A percentile compares a stretch with the other conserved stretches of the same genome.
Conservation (phyloP, 2,797 vertebrate genomes). For the Pelodytes ibericus region DNA sequence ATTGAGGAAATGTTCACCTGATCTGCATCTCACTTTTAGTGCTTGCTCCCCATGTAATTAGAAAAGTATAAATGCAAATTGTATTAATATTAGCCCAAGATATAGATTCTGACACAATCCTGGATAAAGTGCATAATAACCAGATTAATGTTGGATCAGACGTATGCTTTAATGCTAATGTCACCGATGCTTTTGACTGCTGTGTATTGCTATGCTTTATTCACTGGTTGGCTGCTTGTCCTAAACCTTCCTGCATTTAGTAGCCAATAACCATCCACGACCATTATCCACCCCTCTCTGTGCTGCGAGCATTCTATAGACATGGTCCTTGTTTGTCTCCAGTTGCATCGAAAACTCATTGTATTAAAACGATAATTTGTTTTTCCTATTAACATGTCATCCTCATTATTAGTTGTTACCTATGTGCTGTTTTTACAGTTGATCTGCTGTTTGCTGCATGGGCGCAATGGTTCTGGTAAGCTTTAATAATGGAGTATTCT, state of each 20-base stretch:
- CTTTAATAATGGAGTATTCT: constrained; percentile 65
- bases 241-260: background rate
- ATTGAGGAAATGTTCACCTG: no score
- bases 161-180: no score
- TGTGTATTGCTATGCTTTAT: no score
- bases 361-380: constrained; percentile 17
- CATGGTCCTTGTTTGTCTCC: background rate
- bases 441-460: constrained; percentile 95
- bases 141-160: no score
- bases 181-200: no score
- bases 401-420: constrained; percentile 70
- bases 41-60: no score
- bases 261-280: background rate
- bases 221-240: no score
- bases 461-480: constrained; percentile 87
- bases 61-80: no score
- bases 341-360: background rate
- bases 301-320: background rate
- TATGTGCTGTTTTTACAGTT: constrained; percentile 97
- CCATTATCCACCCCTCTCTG: background rate
- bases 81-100: no score
- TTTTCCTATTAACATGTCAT: constrained; percentile 56
- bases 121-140: no score
- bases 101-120: no score
- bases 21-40: no score